These are phyloP conservation scores for Pachycephus smyrnensis DNA, from an alignment of 2,888 invertebrate species.

Conservation along the genomic window DNA sequence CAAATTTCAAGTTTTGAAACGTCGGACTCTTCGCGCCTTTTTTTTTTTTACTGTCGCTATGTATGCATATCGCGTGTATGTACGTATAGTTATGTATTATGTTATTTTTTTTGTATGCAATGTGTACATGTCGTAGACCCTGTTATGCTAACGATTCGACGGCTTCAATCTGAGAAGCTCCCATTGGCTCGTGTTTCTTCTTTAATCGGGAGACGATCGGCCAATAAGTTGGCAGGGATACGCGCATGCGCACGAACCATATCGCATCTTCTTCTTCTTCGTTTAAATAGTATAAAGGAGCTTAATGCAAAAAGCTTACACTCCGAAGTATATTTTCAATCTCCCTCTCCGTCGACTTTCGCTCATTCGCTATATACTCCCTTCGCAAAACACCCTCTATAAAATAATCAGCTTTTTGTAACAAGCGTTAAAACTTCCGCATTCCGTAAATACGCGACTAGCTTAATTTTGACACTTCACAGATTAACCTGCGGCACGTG, in stretches of 20 bases:
- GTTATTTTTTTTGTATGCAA: neutral
- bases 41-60: constrained; percentile 18
- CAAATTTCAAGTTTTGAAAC: neutral
- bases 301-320: neutral
- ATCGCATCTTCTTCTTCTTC: constrained; percentile 3
- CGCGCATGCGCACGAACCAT: constrained; percentile 31
- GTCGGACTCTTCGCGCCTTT: neutral
- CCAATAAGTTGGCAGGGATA: too few species aligned
- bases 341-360: constrained; percentile 11
- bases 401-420: constrained; percentile 48
- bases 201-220: neutral
- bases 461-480: constrained; percentile 61
- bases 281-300: neutral
- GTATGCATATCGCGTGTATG: constrained; percentile 11
- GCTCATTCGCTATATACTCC: neutral
- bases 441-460: constrained; percentile 52
- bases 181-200: neutral
- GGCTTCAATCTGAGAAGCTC: neutral
- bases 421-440: constrained; percentile 49
- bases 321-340: neutral
- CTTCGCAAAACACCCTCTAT: constrained; percentile 30
- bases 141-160: constrained; percentile 28
- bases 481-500: constrained; percentile 34
- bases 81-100: neutral
- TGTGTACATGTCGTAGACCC: constrained; percentile 39